These are phyloP conservation scores for Trachemys scripta DNA, from an alignment of 2,113 vertebrate species.

Conservation along the genomic window DNA sequence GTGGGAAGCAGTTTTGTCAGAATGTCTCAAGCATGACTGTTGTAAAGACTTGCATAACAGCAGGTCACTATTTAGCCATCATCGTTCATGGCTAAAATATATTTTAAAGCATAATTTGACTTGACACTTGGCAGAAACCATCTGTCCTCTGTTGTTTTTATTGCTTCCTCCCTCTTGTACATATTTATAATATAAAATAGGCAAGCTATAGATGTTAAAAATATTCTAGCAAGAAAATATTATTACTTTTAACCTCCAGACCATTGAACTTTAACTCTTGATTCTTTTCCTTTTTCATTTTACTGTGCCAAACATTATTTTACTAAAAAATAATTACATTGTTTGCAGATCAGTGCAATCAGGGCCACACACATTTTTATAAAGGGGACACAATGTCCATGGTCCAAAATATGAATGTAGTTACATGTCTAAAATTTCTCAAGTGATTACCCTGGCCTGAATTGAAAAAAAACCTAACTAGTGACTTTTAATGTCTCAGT, in stretches of 20 bases:
- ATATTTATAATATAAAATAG: constrained; percentile 49
- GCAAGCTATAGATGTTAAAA: not conserved
- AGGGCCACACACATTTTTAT: not conserved
- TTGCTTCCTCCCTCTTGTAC: not conserved
- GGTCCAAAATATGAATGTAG: not conserved
- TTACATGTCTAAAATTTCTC: no score
- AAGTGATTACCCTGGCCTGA: no score
- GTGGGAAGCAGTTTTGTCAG: constrained; percentile 43
- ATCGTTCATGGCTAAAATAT: constrained; percentile 37
- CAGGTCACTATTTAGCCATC: constrained; percentile 36
- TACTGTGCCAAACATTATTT: not conserved
- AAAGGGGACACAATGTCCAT: not conserved
- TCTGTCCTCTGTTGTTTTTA: constrained; percentile 45
- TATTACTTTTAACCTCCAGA: constrained; percentile 9
- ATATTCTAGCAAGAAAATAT: not conserved
- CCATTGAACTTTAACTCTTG: not conserved
- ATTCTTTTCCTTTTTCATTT: not conserved
- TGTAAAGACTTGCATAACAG: not conserved
- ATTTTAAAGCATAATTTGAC: constrained; percentile 47
- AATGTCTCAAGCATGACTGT: constrained; percentile 28
- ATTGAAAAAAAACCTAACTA: not conserved
- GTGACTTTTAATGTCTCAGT: not conserved
- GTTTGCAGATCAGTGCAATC: not conserved
- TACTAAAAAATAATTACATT: not conserved
- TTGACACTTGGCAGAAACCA: constrained; percentile 29